These are phyloP conservation scores for Rhodeus uyekii DNA, from an alignment of 2,797 vertebrate species.

Conservation along the genomic window DNA sequence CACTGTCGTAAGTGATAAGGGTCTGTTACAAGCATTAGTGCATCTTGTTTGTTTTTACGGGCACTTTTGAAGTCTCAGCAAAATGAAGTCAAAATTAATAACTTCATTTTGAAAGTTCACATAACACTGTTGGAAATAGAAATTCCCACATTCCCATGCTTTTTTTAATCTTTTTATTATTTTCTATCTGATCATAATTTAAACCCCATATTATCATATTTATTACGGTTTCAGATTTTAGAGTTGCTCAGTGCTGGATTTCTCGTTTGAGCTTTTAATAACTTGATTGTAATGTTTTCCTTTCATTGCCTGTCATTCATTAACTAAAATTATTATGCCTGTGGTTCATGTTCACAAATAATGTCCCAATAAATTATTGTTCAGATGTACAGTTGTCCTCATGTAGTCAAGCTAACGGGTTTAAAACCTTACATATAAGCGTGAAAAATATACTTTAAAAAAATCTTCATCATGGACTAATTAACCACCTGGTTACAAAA, in stretches of 20 bases:
- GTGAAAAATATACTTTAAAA: too few species aligned
- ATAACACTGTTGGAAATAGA: background rate
- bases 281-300: background rate
- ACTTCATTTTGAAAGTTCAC: background rate
- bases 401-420: background rate
- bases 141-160: background rate
- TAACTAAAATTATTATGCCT: background rate
- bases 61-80: too few species aligned
- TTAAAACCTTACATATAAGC: too few species aligned
- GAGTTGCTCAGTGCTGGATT: background rate
- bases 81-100: background rate
- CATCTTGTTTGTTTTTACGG: background rate
- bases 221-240: background rate
- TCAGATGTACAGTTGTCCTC: background rate
- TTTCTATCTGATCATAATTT: background rate
- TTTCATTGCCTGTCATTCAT: background rate
- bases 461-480: too few species aligned
- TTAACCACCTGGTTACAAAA: too few species aligned
- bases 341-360: background rate
- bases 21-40: background rate
- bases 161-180: background rate
- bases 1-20: background rate
- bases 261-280: slow-evolving; percentile 5
- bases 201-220: background rate
- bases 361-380: background rate